Base-by-base conservation (phyloP, 2,888 invertebrate genomes). In the Epistrophe eligans region DNA sequence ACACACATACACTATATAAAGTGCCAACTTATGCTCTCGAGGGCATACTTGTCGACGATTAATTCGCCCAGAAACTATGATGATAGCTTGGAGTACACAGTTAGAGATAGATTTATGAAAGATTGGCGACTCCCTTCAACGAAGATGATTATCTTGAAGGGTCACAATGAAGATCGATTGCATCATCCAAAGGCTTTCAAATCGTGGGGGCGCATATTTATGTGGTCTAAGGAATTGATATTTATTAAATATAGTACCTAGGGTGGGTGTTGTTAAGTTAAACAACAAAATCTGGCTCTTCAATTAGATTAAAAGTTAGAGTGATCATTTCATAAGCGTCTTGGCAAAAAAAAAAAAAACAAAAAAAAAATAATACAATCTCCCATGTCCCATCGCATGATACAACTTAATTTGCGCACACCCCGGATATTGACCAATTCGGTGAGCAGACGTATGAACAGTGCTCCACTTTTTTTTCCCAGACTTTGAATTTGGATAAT, bases 371-470 rank as follows among this genome's bases (percentile, higher is more conserved):
- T 2, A 2, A 24, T n/a, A 57, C 52, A 55, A 43, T n/a, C 17
- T 66, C 66, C 9, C 28, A 28, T 15, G 13, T 38, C 15, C 24
- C 24, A 3, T 24, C 1, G 2, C 24, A 24, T 17, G 11, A 55
- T 24, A 40, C 24, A 24, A 55, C 40, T 38, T 55, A 70, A 70
- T 70, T 55, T 70, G 64, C 35, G 32, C 62, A 84, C 74, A 84
- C 84, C 81, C 84, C 84, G 84, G 84, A 84, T 81, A 77, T 81
- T 84, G 76, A 77, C 77, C 77, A 84, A 84, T 77, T 72, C 66
- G 28, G 45, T 19, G 17, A 11, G 57, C 13, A 38, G 32, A 40
- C 40, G n/a, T 55, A 40, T 9, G 15, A 13, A n/a, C 15, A 55
- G 15, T 71, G 80, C 52, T 77, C 76, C 40, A 84, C 64, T 71